Base-by-base conservation (phyloP, 1,140 invertebrate genomes). In the Drosophila saltans region DNA sequence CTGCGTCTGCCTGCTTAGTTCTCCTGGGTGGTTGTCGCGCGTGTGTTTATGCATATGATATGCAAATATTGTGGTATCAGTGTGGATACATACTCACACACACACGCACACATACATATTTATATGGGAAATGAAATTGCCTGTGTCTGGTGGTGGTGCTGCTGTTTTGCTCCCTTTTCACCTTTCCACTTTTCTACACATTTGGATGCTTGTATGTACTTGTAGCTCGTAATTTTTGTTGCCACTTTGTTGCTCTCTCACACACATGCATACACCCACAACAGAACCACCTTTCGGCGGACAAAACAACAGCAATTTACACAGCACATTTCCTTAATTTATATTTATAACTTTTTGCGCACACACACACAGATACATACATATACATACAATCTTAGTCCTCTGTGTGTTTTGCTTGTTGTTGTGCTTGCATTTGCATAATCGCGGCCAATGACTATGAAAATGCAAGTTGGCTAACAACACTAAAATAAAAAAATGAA, bases 271-370 rank as follows among this genome's bases (percentile, higher is more conserved):
- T 62, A 36, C 41, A 9, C 57, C 9, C 30, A 16, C 36, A 40
- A 26, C 6, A 2, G 3, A 36, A 36, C 41, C n/a, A 60, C 57
- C 73, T 57, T 61, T 66, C 45, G 43, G 61, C 57, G 69, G 60
- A 61, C 28, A 70, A 56, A 78, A 79, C 80, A 88, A 71, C 69
- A 80, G 72, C 80, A 89, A 83, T 89, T 88, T 88, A 88, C 81
- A 75, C 84, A 89, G 89, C 84, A 88, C 84, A 89, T 89, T 88
- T 89, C 77, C 84, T 88, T 88, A 88, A 88, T 88, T 84, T 88
- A 88, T 90, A 81, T 89, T 85, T 89, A 90, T 84, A 84, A 89
- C 85, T 71, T 84, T 89, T 57, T 56, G 9, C 55, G 9, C 24
- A 52, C 55, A 67, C 70, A 77, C 66, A 55, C 63, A 72, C 4